Conservation (phyloP, 1,140 invertebrate species). For the Lycorma delicatula region DNA sequence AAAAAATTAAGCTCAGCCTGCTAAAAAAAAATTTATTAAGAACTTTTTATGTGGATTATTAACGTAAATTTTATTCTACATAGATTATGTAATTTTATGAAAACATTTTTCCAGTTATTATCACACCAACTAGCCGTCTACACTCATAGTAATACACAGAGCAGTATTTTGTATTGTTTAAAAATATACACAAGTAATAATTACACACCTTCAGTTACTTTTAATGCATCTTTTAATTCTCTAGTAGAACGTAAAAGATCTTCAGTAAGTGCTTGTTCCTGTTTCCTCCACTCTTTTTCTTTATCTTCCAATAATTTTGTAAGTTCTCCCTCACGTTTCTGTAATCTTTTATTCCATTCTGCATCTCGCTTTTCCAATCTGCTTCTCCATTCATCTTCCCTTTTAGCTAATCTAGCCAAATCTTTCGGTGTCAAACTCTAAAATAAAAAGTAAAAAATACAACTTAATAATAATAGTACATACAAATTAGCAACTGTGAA, state of each 20-base stretch:
- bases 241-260: slow-evolving; percentile 43
- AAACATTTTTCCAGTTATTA: too few species aligned
- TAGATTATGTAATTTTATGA: too few species aligned
- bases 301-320: slow-evolving; percentile 44
- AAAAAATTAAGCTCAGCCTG: too few species aligned
- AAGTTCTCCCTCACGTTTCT: slow-evolving; percentile 45
- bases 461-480: neutral
- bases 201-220: slow-evolving; percentile 51
- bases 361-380: slow-evolving; percentile 46
- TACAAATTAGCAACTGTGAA: slow-evolving; percentile 5
- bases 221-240: slow-evolving; percentile 49
- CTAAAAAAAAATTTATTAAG: too few species aligned
- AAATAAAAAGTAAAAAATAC: neutral
- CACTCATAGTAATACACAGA: too few species aligned
- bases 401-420: slow-evolving; percentile 38
- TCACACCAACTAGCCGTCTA: too few species aligned
- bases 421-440: slow-evolving; percentile 38
- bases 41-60: too few species aligned
- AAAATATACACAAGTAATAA: too few species aligned
- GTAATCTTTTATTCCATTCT: slow-evolving; percentile 47
- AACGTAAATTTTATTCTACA: too few species aligned
- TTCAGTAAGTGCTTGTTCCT: slow-evolving; percentile 43
- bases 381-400: slow-evolving; percentile 45
- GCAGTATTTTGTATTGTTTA: too few species aligned
- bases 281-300: slow-evolving; percentile 56